Conservation (phyloP, 2,888 invertebrate genomes). For the Nephrotoma flavescens region DNA sequence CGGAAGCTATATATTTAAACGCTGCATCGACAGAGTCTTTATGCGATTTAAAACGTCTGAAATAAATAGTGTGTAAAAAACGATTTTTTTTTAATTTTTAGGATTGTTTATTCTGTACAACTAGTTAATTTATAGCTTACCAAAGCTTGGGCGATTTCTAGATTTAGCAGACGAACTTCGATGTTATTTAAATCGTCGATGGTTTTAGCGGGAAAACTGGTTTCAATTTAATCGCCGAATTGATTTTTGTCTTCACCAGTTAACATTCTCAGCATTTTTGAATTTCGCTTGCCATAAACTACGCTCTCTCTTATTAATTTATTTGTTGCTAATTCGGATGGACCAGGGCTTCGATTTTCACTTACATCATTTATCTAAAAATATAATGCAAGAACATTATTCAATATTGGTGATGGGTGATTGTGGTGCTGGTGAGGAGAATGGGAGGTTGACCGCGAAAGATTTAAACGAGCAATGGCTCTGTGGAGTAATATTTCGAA, state of each 20-base stretch:
- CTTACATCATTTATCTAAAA: neutral
- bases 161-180: too few relatives aligned
- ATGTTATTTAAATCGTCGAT: neutral
- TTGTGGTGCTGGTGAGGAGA: too few relatives aligned
- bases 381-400: neutral
- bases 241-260: too few relatives aligned
- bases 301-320: neutral
- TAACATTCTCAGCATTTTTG: neutral
- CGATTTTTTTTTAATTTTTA: neutral
- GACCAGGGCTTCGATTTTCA: neutral
- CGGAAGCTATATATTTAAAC: too few relatives aligned
- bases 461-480: too few relatives aligned
- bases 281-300: neutral
- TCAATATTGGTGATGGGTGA: neutral
- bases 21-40: too few relatives aligned
- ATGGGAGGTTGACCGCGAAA: too few relatives aligned
- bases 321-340: neutral
- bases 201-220: neutral
- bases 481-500: too few relatives aligned
- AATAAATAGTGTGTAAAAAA: neutral
- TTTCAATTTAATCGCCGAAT: neutral
- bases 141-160: neutral
- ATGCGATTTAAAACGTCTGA: neutral
- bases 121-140: neutral
- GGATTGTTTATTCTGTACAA: neutral